phyloP scores from a whole-genome alignment of 2,113 vertebrate species.

The Chrysemys picta region DNA sequence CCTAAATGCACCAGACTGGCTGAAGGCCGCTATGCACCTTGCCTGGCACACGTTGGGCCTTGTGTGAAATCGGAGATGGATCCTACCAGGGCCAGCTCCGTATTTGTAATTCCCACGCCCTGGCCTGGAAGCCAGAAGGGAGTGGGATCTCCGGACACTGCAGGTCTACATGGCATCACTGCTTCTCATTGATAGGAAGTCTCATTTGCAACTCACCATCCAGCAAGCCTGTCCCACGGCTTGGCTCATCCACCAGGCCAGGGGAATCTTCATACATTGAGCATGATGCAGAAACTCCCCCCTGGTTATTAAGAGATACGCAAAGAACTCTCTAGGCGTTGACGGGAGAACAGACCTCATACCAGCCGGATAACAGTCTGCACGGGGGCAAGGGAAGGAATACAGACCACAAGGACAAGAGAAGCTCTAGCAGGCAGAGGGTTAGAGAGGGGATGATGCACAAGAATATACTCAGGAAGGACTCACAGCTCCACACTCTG shows the following conservation, averaged over 20 bases:
- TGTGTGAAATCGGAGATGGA: fast-evolving
- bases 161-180: not conserved
- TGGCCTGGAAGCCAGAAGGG: too few relatives aligned
- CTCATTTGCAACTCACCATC: not conserved
- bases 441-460: not conserved
- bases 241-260: fast-evolving
- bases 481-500: not conserved
- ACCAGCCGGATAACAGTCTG: fast-evolving
- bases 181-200: not conserved
- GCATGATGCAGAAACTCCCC: not conserved
- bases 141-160: not conserved
- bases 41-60: not conserved
- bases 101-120: fast-evolving
- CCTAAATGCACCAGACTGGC: too few relatives aligned
- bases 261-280: fast-evolving
- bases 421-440: fast-evolving
- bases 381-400: not conserved
- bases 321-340: fast-evolving
- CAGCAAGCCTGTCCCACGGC: not conserved
- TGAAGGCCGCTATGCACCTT: too few relatives aligned
- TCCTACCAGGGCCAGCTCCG: fast-evolving
- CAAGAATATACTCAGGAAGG: not conserved
- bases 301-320: fast-evolving
- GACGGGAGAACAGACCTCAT: not conserved
- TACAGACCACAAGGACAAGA: not conserved